Percentiles rank a stretch among this genome's conserved stretches.
phyloP scores from a whole-genome alignment of 2,113 vertebrate genomes.

The Tetrao urogallus region DNA sequence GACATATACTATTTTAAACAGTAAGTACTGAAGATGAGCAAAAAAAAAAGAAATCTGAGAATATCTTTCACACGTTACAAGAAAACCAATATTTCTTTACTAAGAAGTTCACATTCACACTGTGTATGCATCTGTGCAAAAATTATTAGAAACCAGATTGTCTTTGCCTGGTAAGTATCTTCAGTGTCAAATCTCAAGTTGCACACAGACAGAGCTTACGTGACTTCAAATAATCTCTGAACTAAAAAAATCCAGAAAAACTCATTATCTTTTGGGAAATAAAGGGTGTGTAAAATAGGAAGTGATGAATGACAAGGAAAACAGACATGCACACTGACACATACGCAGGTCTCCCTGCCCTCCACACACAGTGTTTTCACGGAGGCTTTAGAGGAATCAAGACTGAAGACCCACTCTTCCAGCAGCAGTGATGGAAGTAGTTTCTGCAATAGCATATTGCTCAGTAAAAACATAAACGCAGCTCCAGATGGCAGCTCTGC shows the following conservation, averaged over 20 bases:
- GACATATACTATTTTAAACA: not conserved
- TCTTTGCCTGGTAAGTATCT: not conserved
- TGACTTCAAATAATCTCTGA: not conserved
- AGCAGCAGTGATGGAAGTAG: not conserved
- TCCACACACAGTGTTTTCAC: not conserved
- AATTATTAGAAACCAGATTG: not conserved
- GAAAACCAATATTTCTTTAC: not conserved
- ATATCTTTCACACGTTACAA: not conserved
- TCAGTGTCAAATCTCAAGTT: not conserved
- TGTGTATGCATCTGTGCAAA: not conserved
- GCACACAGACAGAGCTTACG: accelerated
- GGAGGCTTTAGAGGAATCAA: not conserved
- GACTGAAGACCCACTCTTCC: not conserved
- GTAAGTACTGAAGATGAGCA: not conserved
- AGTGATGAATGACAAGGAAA: not conserved
- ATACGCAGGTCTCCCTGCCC: not conserved
- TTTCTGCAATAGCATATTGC: not conserved
- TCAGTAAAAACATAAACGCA: not conserved
- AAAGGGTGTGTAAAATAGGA: not conserved
- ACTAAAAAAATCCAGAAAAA: not conserved
- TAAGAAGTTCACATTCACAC: not conserved
- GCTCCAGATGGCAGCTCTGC: constrained; percentile 38
- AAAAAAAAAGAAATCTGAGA: not conserved
- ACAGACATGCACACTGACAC: not conserved
- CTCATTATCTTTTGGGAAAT: not conserved